These are phyloP conservation scores for Tetragnatha versicolor DNA, from an alignment of 1,140 invertebrate species.

Conservation along the genomic window DNA sequence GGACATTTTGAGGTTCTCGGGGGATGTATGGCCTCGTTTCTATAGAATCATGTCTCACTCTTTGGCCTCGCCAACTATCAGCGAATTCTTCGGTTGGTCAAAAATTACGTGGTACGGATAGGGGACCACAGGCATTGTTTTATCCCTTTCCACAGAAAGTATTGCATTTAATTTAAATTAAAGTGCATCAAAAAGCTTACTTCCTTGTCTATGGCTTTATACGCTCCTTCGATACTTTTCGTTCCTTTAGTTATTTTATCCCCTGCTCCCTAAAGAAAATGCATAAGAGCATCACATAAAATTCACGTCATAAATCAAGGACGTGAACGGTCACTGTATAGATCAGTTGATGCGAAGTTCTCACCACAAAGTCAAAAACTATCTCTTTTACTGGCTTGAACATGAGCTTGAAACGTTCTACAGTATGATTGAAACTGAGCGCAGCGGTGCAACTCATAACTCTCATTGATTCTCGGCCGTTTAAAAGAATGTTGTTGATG, in stretches of 20 bases:
- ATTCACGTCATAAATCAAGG: background rate
- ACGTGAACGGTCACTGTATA: no score
- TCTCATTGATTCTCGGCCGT: constrained; percentile 30
- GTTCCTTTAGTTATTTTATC: constrained; percentile 32
- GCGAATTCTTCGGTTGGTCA: no score
- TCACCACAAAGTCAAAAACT: constrained; percentile 39
- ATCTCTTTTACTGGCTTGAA: constrained; percentile 49
- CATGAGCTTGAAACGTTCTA: constrained; percentile 47
- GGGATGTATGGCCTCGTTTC: no score
- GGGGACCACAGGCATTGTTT: no score
- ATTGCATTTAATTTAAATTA: no score
- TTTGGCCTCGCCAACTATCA: no score
- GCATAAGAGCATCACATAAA: background rate
- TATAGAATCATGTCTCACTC: no score
- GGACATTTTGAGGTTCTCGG: no score
- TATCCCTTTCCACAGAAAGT: no score
- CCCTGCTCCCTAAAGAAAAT: constrained; percentile 25
- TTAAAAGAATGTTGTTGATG: background rate
- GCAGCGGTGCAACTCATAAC: constrained; percentile 36
- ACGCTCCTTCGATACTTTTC: background rate
- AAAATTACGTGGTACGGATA: no score
- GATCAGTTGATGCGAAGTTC: background rate
- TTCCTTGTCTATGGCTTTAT: constrained; percentile 31
- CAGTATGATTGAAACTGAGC: constrained; percentile 39
- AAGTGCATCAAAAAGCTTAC: no score